These are phyloP conservation scores for Theretra japonica DNA, from an alignment of 2,888 invertebrate genomes.

Conservation along the genomic window DNA sequence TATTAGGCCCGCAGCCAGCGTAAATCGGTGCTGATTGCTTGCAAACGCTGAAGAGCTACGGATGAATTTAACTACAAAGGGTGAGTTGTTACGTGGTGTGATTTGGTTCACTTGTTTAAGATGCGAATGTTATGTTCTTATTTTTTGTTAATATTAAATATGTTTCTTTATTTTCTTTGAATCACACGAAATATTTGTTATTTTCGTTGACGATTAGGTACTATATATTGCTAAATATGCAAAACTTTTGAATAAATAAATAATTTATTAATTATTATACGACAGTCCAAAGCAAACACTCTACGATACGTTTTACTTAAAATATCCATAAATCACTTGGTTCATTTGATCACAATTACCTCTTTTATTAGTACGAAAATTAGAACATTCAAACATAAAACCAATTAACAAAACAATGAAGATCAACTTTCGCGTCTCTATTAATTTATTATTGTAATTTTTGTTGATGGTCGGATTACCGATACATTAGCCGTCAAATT, in stretches of 20 bases:
- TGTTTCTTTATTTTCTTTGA: neutral
- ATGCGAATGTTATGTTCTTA: slow-evolving; percentile 5
- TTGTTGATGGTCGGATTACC: slow-evolving; percentile 25
- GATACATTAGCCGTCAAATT: slow-evolving; percentile 46
- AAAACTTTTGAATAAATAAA: too few species aligned
- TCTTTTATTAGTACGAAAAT: too few species aligned
- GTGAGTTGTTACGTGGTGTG: slow-evolving; percentile 62
- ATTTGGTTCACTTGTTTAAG: neutral
- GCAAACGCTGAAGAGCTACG: slow-evolving; percentile 75
- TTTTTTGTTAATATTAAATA: neutral
- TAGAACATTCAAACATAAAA: neutral
- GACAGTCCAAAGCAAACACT: too few species aligned
- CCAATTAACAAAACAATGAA: neutral
- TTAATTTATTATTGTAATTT: neutral
- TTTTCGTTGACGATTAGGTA: too few species aligned
- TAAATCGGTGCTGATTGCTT: slow-evolving; percentile 77
- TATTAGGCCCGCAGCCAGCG: slow-evolving; percentile 75
- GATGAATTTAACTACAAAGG: slow-evolving; percentile 83
- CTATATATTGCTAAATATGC: too few species aligned
- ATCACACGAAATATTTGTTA: too few species aligned
- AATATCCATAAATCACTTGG: too few species aligned
- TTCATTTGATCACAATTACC: too few species aligned
- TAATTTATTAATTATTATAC: too few species aligned
- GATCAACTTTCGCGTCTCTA: neutral
- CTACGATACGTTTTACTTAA: too few species aligned